Conservation (phyloP, 2,797 vertebrate species). For the Pristis pectinata region DNA sequence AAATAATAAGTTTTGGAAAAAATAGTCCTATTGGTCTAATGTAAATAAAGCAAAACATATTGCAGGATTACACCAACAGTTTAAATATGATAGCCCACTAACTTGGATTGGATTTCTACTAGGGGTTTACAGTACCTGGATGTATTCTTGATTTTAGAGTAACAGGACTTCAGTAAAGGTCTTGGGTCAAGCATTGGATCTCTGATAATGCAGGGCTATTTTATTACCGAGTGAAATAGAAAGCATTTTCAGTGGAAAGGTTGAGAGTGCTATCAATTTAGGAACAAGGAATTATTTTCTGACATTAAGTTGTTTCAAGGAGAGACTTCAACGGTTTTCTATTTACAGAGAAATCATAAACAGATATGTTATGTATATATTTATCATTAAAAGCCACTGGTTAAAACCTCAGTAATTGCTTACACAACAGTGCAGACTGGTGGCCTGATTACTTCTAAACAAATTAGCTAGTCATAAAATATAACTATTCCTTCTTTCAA, state of each 20-base stretch:
- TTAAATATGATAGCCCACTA: neutral
- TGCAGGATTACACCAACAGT: neutral
- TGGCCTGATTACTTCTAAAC: conserved; percentile 7
- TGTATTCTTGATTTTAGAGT: neutral
- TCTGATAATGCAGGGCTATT: too few relatives aligned
- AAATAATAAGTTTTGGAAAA: neutral
- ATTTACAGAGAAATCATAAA: neutral
- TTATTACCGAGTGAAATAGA: neutral
- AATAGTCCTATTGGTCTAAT: neutral
- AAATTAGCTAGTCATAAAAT: neutral
- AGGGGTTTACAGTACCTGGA: neutral
- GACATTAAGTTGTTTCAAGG: neutral
- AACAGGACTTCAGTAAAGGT: neutral
- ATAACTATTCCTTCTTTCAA: neutral
- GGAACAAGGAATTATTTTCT: neutral
- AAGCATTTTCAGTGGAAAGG: neutral
- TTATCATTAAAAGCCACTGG: neutral
- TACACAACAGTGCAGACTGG: neutral
- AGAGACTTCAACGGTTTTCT: neutral
- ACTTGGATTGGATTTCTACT: neutral
- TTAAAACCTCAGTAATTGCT: neutral
- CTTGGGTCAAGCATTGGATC: neutral
- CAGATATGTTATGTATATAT: neutral
- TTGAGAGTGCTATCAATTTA: neutral
- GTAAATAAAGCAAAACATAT: neutral